Evolutionary conservation across 1,140 invertebrate species (phyloP), one percentile per base, ranked within the genome.

Genomic region (Sitophilus oryzae): DNA sequence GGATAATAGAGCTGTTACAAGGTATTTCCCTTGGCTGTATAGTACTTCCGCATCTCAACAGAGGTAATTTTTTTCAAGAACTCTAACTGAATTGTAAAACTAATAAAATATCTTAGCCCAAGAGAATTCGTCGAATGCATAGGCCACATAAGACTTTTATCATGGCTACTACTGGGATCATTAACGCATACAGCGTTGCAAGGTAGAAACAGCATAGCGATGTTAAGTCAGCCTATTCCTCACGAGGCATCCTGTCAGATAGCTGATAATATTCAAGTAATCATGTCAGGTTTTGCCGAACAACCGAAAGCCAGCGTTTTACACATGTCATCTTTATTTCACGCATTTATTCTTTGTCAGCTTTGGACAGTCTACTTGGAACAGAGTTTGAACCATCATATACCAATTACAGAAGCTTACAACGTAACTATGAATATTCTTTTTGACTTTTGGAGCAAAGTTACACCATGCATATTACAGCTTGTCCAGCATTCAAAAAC

Each of bases 311-410:
- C 86, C 3, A 89, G 86, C 3, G 82, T 93, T 0, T 77, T 91
- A 22, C 93, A 98, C 68, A 96, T 98, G 93, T 94, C 91, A 34
- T 86, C 87, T 11, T 69, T 91, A 8, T 90, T 88, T 69, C 83
- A 89, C 66, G 86, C 86, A 1, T 91, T 91, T 63, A 85, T 88
- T 46, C 72, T 90, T 21, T 91, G 88, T 64, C 88, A 91, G 83
- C 75, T 99, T 40, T 99, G 96, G 96, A 99, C 96, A 0, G 85
- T 99, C 61, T 99, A 99, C 71, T 84, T 98, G 70, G 96, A 98
- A 73, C 88, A 93, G 73, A 77, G 88, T 55, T 85, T 91, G 46
- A 83, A 77, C 58, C 80, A 73, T 60, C 82, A 79, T 66, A 69
- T 74, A 64, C 81, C 80, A 55, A 82, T 79, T 64, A 79, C 76